Conservation (phyloP, 2,888 invertebrate genomes). For the Lasioglossum vierecki region DNA sequence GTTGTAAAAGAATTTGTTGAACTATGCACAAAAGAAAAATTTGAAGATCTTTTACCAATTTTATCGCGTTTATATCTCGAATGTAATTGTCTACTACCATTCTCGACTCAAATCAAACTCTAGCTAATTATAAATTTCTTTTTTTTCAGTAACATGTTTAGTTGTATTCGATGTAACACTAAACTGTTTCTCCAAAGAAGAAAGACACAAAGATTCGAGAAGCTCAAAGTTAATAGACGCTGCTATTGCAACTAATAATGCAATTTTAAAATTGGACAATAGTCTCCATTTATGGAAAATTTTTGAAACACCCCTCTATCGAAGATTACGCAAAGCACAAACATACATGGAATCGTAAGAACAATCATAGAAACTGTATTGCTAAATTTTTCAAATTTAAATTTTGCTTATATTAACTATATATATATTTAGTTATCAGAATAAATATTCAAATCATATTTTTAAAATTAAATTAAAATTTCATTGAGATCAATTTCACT, state of each 20-base stretch:
- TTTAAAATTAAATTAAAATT: not conserved
- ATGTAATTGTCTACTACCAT: slow-evolving; percentile 85
- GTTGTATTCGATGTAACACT: slow-evolving; percentile 90
- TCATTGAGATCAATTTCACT: not conserved
- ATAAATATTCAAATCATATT: not conserved
- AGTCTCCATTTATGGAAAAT: slow-evolving; percentile 89
- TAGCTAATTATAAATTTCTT: not conserved
- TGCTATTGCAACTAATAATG: slow-evolving; percentile 90
- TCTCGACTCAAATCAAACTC: not conserved
- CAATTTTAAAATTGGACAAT: slow-evolving; percentile 89
- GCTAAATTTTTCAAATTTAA: not conserved
- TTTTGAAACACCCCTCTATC: slow-evolving; percentile 90
- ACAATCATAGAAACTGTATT: not conserved
- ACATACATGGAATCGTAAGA: slow-evolving; percentile 88
- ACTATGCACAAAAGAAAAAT: slow-evolving; percentile 82
- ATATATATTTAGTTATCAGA: not conserved
- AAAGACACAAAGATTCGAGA: slow-evolving; percentile 86
- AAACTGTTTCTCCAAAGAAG: slow-evolving; percentile 87
- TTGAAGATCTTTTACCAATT: slow-evolving; percentile 88
- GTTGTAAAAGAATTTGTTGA: slow-evolving; percentile 88
- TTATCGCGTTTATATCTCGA: slow-evolving; percentile 91
- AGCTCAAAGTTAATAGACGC: slow-evolving; percentile 89
- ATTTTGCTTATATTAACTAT: not conserved
- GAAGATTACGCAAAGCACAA: slow-evolving; percentile 88
- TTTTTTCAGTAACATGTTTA: slow-evolving; percentile 89